Evolutionary conservation across 2,113 vertebrate species (phyloP).

Genomic region (Boulengeromyrus knoepffleri): DNA sequence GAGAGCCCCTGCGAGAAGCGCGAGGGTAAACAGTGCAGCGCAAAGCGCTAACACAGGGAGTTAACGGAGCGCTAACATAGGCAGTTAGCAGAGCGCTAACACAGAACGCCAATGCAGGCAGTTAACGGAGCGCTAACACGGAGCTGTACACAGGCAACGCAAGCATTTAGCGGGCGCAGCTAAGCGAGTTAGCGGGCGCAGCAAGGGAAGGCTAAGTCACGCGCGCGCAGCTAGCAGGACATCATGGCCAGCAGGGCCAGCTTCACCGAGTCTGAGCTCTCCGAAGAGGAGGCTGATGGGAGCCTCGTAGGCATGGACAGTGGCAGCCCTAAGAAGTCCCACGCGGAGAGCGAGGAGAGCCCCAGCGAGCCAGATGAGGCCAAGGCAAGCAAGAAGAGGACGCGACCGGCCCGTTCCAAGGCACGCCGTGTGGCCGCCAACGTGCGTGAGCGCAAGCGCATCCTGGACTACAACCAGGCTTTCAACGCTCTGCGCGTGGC

Average conservation of each 20-base stretch:
- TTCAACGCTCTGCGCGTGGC: slow-evolving; percentile 84
- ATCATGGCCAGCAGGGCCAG: slow-evolving; percentile 31
- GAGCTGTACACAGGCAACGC: not conserved
- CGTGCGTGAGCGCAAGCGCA: slow-evolving; percentile 85
- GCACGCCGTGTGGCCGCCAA: slow-evolving; percentile 87
- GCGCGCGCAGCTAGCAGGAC: not conserved
- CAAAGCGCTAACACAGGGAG: not conserved
- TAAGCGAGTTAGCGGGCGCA: not conserved
- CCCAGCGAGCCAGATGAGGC: slow-evolving; percentile 40
- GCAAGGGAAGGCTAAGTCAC: not conserved
- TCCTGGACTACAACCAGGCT: slow-evolving; percentile 95
- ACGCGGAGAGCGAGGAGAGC: slow-evolving; percentile 39
- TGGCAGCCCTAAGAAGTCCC: slow-evolving; percentile 39
- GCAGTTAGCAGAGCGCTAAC: not conserved
- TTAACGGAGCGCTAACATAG: not conserved
- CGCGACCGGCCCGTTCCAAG: slow-evolving; percentile 78
- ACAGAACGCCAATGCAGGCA: not conserved
- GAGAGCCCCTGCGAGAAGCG: slow-evolving; percentile 29
- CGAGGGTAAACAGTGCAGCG: not conserved
- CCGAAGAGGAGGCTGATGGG: slow-evolving; percentile 59
- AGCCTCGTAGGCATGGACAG: slow-evolving; percentile 33
- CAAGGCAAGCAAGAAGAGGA: slow-evolving; percentile 60
- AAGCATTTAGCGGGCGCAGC: not conserved
- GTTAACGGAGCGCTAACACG: not conserved
- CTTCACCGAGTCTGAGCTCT: slow-evolving; percentile 52